phyloP scores from a whole-genome alignment of 2,888 invertebrate genomes.

The Branchipolynoe longqiensis region DNA sequence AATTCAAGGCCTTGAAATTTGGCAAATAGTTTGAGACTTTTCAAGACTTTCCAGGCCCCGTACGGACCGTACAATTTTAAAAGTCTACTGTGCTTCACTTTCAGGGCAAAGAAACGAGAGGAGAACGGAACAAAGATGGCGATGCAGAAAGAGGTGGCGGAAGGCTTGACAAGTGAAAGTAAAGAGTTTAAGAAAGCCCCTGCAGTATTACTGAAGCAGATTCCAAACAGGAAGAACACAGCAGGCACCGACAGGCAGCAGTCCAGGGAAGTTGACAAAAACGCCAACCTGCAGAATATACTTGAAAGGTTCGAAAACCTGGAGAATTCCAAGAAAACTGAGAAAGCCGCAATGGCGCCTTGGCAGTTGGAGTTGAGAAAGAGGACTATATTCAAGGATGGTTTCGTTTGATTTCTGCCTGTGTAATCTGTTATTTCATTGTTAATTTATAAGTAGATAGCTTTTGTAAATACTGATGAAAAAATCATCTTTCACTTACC shows the following conservation, averaged over 20 bases:
- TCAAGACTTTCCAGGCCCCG: background rate
- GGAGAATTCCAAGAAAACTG: background rate
- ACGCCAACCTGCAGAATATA: background rate
- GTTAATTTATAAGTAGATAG: no score
- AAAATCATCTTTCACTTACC: no score
- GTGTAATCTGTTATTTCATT: no score
- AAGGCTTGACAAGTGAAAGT: background rate
- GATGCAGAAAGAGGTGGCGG: background rate
- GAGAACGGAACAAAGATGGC: background rate
- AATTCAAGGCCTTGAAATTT: no score
- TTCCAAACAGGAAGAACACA: no score
- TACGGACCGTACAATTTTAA: background rate
- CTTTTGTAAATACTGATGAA: no score
- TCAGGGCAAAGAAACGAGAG: background rate
- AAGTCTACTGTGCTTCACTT: background rate
- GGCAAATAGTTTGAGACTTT: no score
- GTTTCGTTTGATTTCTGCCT: no score
- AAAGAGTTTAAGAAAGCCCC: background rate
- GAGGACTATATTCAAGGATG: no score
- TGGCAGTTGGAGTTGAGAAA: slow-evolving; percentile 46
- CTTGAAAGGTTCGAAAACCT: background rate
- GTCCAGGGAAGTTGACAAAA: background rate
- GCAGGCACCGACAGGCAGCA: no score
- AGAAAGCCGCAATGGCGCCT: background rate
- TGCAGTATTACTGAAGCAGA: no score